Conservation (phyloP, 1,140 invertebrate genomes). For the Saccostrea cuccullata region DNA sequence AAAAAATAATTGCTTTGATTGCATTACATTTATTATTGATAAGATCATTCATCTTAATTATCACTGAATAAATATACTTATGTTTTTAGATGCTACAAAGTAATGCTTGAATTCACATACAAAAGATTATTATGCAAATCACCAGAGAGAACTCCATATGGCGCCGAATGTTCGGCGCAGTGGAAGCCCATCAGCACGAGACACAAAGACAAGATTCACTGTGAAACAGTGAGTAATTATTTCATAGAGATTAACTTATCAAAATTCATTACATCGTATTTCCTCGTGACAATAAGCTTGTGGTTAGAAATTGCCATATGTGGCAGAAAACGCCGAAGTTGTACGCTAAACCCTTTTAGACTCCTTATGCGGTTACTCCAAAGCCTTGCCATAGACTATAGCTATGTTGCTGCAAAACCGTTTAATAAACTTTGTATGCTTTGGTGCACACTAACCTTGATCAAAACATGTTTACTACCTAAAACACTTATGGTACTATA, state of each 20-base stretch:
- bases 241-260: neutral
- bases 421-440: neutral
- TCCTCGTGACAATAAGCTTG: neutral
- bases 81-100: neutral
- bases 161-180: neutral
- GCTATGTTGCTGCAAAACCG: neutral
- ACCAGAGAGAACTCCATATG: neutral
- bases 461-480: neutral
- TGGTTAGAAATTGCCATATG: neutral
- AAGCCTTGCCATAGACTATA: neutral
- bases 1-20: neutral
- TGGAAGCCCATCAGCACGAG: neutral
- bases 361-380: no score
- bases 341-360: no score
- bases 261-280: constrained; percentile 11
- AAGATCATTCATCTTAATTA: neutral
- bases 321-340: neutral
- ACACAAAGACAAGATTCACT: neutral
- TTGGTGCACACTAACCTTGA: neutral
- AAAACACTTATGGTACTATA: neutral
- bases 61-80: neutral
- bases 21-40: neutral
- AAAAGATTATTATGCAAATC: constrained; percentile 27
- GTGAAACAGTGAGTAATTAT: neutral
- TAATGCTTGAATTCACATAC: constrained; percentile 9